Conservation (phyloP, 2,888 invertebrate species). For the Zelleria hepariella region DNA sequence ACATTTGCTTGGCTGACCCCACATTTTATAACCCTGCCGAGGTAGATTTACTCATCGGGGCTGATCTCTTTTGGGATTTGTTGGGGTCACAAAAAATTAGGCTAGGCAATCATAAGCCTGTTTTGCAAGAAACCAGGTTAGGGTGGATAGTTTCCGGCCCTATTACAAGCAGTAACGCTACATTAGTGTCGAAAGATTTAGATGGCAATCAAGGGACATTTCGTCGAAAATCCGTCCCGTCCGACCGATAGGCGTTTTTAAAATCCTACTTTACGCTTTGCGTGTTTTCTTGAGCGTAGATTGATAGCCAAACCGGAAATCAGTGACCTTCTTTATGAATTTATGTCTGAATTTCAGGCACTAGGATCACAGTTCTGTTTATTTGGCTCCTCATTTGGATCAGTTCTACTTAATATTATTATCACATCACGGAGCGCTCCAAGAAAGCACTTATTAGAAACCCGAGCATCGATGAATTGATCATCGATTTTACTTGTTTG, state of each 20-base stretch:
- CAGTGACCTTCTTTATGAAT: no score
- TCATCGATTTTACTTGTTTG: no score
- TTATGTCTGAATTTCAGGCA: conserved; percentile 14
- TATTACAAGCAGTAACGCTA: not conserved
- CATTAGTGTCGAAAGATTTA: not conserved
- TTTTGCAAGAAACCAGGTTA: not conserved
- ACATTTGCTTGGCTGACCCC: no score
- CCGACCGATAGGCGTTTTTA: conserved; percentile 18
- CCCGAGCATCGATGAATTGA: no score
- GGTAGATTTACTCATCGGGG: not conserved
- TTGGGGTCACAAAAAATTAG: not conserved
- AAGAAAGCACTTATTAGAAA: no score
- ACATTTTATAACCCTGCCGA: not conserved
- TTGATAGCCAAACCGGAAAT: conserved; percentile 8
- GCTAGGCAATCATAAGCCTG: not conserved
- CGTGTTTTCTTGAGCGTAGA: conserved; percentile 15
- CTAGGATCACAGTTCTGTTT: conserved; percentile 18
- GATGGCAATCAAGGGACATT: conserved; percentile 15
- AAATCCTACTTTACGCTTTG: conserved; percentile 16
- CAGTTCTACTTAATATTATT: conserved; percentile 9
- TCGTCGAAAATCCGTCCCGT: conserved; percentile 18
- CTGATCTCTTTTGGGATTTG: not conserved
- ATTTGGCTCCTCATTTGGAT: not conserved
- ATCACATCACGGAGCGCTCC: conserved; percentile 12
- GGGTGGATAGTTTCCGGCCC: not conserved